phyloP scores from a whole-genome alignment of 2,113 vertebrate genomes.

The Bos taurus region DNA sequence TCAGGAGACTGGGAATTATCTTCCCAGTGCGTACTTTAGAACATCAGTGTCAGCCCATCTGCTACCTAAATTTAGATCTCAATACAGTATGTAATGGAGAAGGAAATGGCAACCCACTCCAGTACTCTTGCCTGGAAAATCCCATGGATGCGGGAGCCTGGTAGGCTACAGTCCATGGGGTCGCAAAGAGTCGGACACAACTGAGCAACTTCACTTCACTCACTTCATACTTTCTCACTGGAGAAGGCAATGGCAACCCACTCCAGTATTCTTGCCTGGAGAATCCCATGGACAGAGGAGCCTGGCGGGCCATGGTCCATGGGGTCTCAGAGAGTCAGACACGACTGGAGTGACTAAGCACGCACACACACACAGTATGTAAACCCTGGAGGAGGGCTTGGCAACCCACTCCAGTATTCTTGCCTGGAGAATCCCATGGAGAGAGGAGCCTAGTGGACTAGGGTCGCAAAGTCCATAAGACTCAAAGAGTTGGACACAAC shows the following conservation, averaged over 20 bases:
- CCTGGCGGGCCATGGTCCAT: too few relatives aligned
- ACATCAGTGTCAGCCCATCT: constrained; percentile 71
- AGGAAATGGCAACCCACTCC: not conserved
- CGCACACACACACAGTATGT: not conserved
- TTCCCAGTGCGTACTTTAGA: constrained; percentile 64
- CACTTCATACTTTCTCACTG: too few relatives aligned
- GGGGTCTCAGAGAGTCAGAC: too few relatives aligned
- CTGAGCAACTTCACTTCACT: too few relatives aligned
- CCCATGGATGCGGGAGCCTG: not conserved
- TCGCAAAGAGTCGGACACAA: not conserved
- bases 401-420: not conserved
- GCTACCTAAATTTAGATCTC: constrained; percentile 71
- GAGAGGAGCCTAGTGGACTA: not conserved
- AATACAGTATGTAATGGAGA: constrained; percentile 36
- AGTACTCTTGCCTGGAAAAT: not conserved
- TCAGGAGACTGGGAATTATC: constrained; percentile 74
- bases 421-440: not conserved
- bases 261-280: too few relatives aligned
- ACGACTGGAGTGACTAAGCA: too few relatives aligned
- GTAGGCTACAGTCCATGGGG: not conserved
- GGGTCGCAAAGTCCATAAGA: not conserved
- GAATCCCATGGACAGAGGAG: too few relatives aligned
- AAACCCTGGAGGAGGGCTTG: constrained; percentile 6
- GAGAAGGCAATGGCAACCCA: too few relatives aligned
- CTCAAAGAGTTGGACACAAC: not conserved